These are phyloP conservation scores for Sander lucioperca DNA, from an alignment of 2,113 vertebrate genomes.

Conservation along the genomic window DNA sequence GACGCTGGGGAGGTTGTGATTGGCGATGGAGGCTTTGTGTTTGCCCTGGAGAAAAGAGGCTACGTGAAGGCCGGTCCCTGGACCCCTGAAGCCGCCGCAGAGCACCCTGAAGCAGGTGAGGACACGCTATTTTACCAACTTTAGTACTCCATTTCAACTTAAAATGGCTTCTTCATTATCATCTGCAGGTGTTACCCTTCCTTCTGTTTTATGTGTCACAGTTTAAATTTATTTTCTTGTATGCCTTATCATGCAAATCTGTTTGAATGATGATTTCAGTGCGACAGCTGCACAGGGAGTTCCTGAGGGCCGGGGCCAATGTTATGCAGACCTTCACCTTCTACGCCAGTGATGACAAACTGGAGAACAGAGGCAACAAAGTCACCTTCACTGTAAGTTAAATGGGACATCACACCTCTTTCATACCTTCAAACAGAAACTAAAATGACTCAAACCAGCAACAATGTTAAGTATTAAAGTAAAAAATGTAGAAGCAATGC, in stretches of 20 bases:
- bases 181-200: background rate
- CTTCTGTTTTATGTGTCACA: background rate
- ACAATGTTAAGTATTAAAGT: background rate
- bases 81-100: slow-evolving; percentile 94
- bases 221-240: background rate
- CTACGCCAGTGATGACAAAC: slow-evolving; percentile 98
- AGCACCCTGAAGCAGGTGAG: slow-evolving; percentile 95
- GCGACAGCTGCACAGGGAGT: slow-evolving; percentile 96
- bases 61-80: slow-evolving; percentile 98
- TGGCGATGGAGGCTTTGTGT: slow-evolving; percentile 97
- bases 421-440: background rate
- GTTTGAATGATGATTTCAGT: slow-evolving; percentile 80
- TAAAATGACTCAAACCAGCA: background rate
- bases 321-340: slow-evolving; percentile 98
- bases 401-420: background rate
- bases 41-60: slow-evolving; percentile 96
- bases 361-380: slow-evolving; percentile 96
- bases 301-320: slow-evolving; percentile 93
- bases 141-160: background rate
- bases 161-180: background rate
- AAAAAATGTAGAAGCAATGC: background rate
- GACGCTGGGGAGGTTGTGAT: slow-evolving; percentile 92
- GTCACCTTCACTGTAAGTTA: slow-evolving; percentile 90
- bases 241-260: background rate
- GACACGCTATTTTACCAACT: background rate